Evolutionary conservation across 2,797 vertebrate species (phyloP), one percentile per base, ranked within the genome.

Genomic region (Rhinophrynus dorsalis): DNA sequence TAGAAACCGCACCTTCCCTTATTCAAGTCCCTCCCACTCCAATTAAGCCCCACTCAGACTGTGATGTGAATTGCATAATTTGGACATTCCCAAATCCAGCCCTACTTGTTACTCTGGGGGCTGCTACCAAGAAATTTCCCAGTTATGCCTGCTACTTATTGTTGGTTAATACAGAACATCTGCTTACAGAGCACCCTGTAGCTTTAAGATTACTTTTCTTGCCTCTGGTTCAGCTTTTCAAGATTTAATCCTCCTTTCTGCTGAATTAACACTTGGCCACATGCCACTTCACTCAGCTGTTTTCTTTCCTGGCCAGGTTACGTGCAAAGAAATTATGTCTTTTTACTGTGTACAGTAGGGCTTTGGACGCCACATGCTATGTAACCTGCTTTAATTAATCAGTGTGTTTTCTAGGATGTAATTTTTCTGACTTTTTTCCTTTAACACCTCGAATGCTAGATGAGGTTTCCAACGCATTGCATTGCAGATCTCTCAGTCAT

Each of bases 281-380:
- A 68, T 77, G 81, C 84, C 82, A 80, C 72, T 75, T 60, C 73
- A 75, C 76, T 74, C 82, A 84, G 79, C 83, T 85, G 82, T 10
- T 12, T 78, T 79, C 69, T 74, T 63, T 45, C 71, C 74, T 82
- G 81, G 79, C 82, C 80, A 82, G 77, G 80, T 75, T 80, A 77
- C 76, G 80, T 81, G 84, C 72, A 76, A 79, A 86, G 81, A 81
- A 78, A 42, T 80, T 75, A 68, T 63, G 58, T 74, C 76, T 75
- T 68, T 33, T 48, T 9, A 23, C 6, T 45, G 26, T 44, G 74
- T 77, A n/a, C n/a, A 77, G 71, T 54, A 69, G 71, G 75, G 78
- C 75, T 75, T 51, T 74, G 79, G 74, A 1, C 69, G 79, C 66
- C 76, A 75, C 54, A 64, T 75, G 76, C 72, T 79, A 56, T 56